These are phyloP conservation scores for Pterostichus madidus DNA, from an alignment of 2,888 invertebrate genomes.

Conservation along the genomic window DNA sequence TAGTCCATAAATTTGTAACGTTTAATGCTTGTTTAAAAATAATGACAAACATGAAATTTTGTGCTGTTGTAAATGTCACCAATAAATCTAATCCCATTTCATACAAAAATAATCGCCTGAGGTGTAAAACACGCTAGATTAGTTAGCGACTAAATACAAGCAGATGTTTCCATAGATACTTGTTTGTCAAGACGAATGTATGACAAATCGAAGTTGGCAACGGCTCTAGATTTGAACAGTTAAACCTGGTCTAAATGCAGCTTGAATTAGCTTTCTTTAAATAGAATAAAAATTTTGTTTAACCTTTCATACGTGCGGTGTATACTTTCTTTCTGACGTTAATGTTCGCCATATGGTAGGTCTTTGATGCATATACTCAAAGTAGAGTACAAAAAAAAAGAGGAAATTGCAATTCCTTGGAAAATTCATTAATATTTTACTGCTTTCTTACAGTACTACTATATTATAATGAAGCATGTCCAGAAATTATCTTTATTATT, in stretches of 20 bases:
- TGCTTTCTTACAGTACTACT: too few relatives aligned
- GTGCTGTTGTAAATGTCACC: constrained; percentile 23
- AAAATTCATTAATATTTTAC: too few relatives aligned
- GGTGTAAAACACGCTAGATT: constrained; percentile 52
- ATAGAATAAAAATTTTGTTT: constrained; percentile 38
- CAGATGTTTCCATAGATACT: constrained; percentile 45
- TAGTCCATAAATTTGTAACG: constrained; percentile 14
- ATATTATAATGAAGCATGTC: too few relatives aligned
- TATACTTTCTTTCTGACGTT: constrained; percentile 1
- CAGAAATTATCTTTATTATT: too few relatives aligned
- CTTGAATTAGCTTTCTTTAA: constrained; percentile 32
- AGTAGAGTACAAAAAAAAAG: too few relatives aligned
- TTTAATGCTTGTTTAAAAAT: constrained; percentile 31
- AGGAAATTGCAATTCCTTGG: too few relatives aligned
- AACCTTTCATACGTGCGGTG: neutral
- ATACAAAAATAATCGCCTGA: constrained; percentile 50
- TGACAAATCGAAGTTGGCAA: constrained; percentile 58
- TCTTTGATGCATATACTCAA: too few relatives aligned
- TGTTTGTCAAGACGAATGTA: constrained; percentile 50
- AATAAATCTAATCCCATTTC: constrained; percentile 48
- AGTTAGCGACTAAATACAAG: constrained; percentile 15
- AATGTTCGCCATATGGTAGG: neutral
- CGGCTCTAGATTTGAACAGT: neutral
- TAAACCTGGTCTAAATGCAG: constrained; percentile 41
- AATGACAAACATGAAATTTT: constrained; percentile 26